Conservation (phyloP, 2,113 vertebrate species). For the Picathartes gymnocephalus region DNA sequence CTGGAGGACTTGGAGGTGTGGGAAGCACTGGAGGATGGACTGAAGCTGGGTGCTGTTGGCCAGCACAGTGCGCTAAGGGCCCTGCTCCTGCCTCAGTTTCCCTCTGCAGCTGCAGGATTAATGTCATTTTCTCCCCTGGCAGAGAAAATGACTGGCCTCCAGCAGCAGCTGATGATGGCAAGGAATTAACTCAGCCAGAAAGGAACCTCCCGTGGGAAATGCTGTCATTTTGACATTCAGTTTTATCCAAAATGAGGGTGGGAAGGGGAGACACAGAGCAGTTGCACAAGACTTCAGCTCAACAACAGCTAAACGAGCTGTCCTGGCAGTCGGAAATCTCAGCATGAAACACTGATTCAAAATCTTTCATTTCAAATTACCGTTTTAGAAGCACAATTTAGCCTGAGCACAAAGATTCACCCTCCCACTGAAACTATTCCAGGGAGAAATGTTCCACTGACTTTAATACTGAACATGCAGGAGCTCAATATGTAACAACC, state of each 20-base stretch:
- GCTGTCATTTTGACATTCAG: background rate
- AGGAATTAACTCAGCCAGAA: background rate
- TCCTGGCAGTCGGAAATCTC: background rate
- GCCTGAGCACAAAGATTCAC: background rate
- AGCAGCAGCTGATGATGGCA: background rate
- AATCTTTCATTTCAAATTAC: background rate
- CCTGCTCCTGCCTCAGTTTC: background rate
- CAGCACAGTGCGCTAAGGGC: accelerated
- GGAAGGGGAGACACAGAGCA: background rate
- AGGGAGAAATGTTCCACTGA: background rate
- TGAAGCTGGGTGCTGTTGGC: accelerated
- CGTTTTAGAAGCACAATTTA: background rate
- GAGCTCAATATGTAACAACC: background rate
- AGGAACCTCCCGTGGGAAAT: background rate
- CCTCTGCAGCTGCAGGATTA: background rate
- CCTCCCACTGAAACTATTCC: background rate
- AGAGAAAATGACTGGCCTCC: background rate
- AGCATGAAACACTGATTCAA: background rate
- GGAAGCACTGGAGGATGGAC: background rate
- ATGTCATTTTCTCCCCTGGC: accelerated
- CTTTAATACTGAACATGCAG: background rate
- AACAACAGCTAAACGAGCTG: background rate
- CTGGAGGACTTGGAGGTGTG: accelerated
- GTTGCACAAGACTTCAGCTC: background rate
- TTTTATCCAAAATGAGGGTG: background rate